Base-by-base conservation (phyloP, 1,140 invertebrate genomes). In the Macrostomum lignano region DNA sequence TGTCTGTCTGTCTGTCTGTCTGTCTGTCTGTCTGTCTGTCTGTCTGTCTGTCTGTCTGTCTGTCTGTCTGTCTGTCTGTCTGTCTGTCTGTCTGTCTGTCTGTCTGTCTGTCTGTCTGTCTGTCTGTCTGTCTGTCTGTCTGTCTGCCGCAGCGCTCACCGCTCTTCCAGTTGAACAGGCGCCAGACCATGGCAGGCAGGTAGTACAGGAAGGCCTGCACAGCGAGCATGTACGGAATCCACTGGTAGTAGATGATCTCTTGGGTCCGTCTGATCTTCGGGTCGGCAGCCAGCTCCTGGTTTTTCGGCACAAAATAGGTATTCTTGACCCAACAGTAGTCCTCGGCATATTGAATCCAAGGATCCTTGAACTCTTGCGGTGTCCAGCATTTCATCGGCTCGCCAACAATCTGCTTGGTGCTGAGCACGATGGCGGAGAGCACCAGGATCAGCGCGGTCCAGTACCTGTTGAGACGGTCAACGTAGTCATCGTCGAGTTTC, bases 141-240 rank as follows among this genome's bases (percentile, higher is more conserved):
- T n/a, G n/a, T n/a, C n/a, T n/a, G n/a, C n/a, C n/a, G n/a, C n/a
- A n/a, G n/a, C n/a, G n/a, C n/a, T n/a, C n/a, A n/a, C n/a, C n/a
- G 11, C 58, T 61, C 30, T 61, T 52, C 26, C 47, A 48, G 35
- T 61, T 60, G n/a, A 63, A 41, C 14, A 58, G 50, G 19, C 61
- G 48, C 63, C 64, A 66, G 11, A 65, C 47, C 10, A 65, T 57
- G 37, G 63, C 61, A 1, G 64, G 64, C 33, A 64, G 34, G 40
- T 65, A 64, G 43, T 64, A 66, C 31, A 64, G 46, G 17, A 61
- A 50, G 3, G 62, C 64, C 45, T 65, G 61, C 3, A 63, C 46
- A 17, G 64, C 41, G 9, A 65, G 42, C 36, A 65, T 62, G 19
- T 65, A 53, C 3, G 64, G 64, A 3, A 64, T 58, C 64, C 64